These are phyloP conservation scores for Caenorhabditis parvicauda DNA, from an alignment of 2,888 invertebrate species.

Conservation along the genomic window DNA sequence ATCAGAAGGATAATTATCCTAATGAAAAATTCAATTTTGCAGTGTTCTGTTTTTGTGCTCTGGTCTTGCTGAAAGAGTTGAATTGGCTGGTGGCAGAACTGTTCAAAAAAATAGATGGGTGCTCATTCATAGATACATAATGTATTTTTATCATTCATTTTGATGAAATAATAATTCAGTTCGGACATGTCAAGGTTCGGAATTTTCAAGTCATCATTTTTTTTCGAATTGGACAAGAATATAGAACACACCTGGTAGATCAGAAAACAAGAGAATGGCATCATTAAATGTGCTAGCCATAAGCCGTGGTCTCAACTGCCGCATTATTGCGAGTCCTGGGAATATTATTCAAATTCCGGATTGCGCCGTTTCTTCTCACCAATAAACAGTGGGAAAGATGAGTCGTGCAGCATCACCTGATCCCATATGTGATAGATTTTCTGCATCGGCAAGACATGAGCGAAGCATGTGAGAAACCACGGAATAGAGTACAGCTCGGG, in stretches of 20 bases:
- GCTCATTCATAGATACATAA: too few species aligned
- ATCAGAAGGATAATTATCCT: too few species aligned
- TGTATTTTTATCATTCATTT: too few species aligned
- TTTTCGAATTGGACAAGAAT: too few species aligned
- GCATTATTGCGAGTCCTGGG: constrained; percentile 27
- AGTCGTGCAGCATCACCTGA: constrained; percentile 85
- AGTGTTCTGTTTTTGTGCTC: too few species aligned
- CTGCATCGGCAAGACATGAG: constrained; percentile 94
- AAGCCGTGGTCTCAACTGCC: constrained; percentile 64
- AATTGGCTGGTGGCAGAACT: too few species aligned
- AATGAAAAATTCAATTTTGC: too few species aligned
- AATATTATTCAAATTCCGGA: background rate
- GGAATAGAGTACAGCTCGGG: constrained; percentile 97
- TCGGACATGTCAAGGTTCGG: too few species aligned
- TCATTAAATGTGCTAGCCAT: constrained; percentile 93
- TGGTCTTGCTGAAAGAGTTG: too few species aligned
- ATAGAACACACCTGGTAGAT: constrained; percentile 77
- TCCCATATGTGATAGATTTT: constrained; percentile 98
- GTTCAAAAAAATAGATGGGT: too few species aligned
- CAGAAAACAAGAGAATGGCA: constrained; percentile 95
- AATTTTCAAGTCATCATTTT: too few species aligned
- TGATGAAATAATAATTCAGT: too few species aligned
- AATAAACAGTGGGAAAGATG: constrained; percentile 87
- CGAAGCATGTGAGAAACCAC: constrained; percentile 71
- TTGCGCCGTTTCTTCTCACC: constrained; percentile 67